Evolutionary conservation across 2,113 vertebrate genomes (phyloP), one percentile per base, ranked within the genome.

Genomic region (Aegotheles bennettii): DNA sequence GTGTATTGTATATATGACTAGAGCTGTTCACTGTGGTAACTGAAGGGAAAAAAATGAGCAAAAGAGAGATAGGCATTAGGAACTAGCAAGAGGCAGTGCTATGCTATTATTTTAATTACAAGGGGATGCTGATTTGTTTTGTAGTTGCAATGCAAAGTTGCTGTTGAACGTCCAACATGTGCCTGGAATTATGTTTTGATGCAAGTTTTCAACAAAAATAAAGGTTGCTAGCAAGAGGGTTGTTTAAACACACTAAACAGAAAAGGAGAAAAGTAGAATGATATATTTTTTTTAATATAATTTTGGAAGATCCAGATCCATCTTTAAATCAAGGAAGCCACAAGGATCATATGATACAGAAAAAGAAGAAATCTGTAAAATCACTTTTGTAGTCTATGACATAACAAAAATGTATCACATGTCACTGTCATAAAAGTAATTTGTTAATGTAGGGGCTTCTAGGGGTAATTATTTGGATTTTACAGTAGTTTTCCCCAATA

Each of bases 31-130:
- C 54, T 91, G 54, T 93, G 85, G 91, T 88, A 94, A 96, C 53
- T 82, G 63, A 70, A 94, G 28, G 28, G 29, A 45, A 61, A 47
- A 90, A 84, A 63, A 69, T 23, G 21, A 93, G 47, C 17, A 74
- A 76, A 82, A 73, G 63, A 80, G 31, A 93, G 45, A 65, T 29
- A 83, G 31, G 23, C 79, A 93, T 93, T 78, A 67, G 75, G n/a
- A 96, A 93, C 54, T 71, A 93, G 33, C 47, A 93, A 95, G 73
- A 94, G 60, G 48, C 69, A 90, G 63, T 38, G 11, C 23, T 70
- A 31, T 64, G 33, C 68, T 92, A 87, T 96, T 91, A 95, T 93
- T 97, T 95, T 93, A 97, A 95, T 97, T 96, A 71, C 54, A 84
- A n/a, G 24, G 8, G 33, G 16, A 10, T 91, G 65, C 11, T 85